Percentiles rank a stretch among this genome's conserved stretches.
These are phyloP conservation scores for Myrmophylax atrothorax DNA, from an alignment of 2,113 vertebrate genomes.

Conservation along the genomic window DNA sequence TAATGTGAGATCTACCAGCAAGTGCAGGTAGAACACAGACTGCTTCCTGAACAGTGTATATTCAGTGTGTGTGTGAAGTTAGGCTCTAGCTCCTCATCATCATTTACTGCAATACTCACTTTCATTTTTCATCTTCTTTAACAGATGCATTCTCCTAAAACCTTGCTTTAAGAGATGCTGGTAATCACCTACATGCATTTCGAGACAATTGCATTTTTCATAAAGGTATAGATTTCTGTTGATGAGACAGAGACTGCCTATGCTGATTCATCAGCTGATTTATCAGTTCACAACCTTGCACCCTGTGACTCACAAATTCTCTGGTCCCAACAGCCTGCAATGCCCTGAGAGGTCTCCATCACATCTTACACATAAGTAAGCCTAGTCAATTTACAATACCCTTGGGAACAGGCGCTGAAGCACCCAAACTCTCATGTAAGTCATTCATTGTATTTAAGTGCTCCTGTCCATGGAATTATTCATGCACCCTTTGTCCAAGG, in stretches of 20 bases:
- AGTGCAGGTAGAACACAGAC: not conserved
- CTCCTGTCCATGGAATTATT: not conserved
- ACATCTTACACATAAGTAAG: not conserved
- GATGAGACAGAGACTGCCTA: not conserved
- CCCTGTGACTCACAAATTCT: not conserved
- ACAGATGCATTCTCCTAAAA: not conserved
- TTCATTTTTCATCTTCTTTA: not conserved
- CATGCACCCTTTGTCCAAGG: not conserved
- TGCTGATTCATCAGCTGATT: not conserved
- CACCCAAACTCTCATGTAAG: not conserved
- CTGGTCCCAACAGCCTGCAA: not conserved
- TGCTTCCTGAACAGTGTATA: not conserved
- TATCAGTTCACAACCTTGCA: not conserved
- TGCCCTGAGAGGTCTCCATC: not conserved
- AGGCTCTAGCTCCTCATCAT: not conserved
- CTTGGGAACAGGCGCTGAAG: not conserved
- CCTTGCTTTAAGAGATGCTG: not conserved
- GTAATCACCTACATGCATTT: not conserved
- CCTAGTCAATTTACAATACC: not conserved
- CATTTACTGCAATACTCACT: not conserved
- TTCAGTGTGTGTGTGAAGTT: not conserved
- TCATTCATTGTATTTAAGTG: not conserved
- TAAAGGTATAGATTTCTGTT: not conserved
- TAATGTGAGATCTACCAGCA: not conserved
- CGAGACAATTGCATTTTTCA: not conserved